Base-by-base conservation (phyloP, 2,888 invertebrate species). In the Brachypalpus laphriformis region DNA sequence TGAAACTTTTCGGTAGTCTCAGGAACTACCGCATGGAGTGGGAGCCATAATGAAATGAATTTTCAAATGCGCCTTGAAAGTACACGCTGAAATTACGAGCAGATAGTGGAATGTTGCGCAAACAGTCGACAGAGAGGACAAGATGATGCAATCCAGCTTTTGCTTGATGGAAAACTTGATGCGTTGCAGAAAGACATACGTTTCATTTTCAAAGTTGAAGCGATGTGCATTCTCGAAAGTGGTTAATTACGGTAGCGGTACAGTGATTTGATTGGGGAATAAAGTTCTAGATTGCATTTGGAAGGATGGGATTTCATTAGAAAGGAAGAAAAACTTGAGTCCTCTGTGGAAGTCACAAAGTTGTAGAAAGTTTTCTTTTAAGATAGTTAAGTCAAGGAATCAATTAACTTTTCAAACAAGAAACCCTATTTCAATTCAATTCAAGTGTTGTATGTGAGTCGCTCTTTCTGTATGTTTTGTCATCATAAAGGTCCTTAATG, bases 201-300 rank as follows among this genome's bases (percentile, higher is more conserved):
- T 40, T 54, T 54, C 16, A 49, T 34, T 49, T 20, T 31, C 3
- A 8, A 34, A 34, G 16, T 25, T 37, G 16, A 51, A 54, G 51
- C 51, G 37, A 28, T 66, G 51, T 28, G 28, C 25, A 20, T 1
- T 28, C 8, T 16, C n/a, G n/a, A 68, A 18, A 28, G 28, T 68
- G 6, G 40, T 51, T 40, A 68, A 65, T 42, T 51, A 28, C 22
- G 18, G 25, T 25, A 7, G 40, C 20, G 6, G 16, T 22, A 11
- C 3, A 14, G 34, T 66, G 34, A 66, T 51, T 66, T 49, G 34
- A 37, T 66, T 51, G 22, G 22, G 11, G 34, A 51, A 66, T 51
- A 16, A 37, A 49, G 31, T 49, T 49, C 14, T 40, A 40, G 40
- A 40, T 40, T 65, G 34, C 8, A 22, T 18, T 16, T 1, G 3